Evolutionary conservation across 2,797 vertebrate genomes (phyloP).

Genomic region (Nasua narica): DNA sequence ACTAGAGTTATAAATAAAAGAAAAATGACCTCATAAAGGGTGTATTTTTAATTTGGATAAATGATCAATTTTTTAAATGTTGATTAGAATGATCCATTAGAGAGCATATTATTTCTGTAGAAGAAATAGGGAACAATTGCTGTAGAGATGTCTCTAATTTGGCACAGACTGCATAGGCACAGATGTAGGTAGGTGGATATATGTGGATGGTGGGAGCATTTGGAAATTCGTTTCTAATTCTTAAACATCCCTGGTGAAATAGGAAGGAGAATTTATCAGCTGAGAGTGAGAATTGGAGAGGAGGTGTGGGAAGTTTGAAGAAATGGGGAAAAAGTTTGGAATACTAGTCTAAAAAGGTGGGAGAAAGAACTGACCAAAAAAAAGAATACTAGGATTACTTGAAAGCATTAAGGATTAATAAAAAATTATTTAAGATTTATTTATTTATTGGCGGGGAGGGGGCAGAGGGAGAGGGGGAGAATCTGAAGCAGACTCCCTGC

Average conservation of each 20-base stretch:
- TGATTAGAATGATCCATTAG: neutral
- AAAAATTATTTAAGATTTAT: neutral
- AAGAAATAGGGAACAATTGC: neutral
- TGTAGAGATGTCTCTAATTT: neutral
- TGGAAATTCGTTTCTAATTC: conserved; percentile 40
- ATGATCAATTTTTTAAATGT: neutral
- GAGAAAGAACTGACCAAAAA: neutral
- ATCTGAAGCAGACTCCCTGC: neutral
- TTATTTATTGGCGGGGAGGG: neutral
- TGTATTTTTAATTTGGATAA: conserved; percentile 18
- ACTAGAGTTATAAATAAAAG: neutral
- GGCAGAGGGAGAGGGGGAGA: neutral
- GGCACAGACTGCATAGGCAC: neutral
- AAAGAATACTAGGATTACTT: neutral
- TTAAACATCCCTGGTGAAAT: neutral
- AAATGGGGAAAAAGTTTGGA: neutral
- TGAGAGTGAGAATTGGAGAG: neutral
- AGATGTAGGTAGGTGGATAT: conserved; percentile 27
- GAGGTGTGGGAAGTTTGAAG: neutral
- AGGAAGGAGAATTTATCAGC: neutral
- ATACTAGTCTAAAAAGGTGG: neutral
- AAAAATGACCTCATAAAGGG: neutral
- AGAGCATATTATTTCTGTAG: neutral
- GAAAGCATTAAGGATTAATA: neutral
- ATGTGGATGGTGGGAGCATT: neutral